A percentile compares a stretch with the other conserved stretches of the same genome.
phyloP scores from a whole-genome alignment of 2,888 invertebrate genomes.

The Drosophila quinaria region DNA sequence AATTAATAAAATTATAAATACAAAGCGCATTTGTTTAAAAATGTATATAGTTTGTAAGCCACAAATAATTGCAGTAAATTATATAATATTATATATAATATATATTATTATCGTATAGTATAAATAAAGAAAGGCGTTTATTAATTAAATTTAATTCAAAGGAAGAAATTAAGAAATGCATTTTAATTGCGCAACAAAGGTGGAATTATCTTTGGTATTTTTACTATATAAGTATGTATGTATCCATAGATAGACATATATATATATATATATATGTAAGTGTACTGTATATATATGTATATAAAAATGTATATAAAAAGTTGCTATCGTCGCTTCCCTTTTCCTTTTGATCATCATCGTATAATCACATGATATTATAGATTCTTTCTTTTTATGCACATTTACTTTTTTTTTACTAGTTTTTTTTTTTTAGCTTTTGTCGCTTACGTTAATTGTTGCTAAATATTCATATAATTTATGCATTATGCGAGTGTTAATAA shows the following conservation, averaged over 20 bases:
- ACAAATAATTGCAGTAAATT: conserved; percentile 69
- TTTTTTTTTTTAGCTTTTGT: conserved; percentile 49
- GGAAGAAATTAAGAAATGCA: conserved; percentile 77
- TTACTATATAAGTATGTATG: conserved; percentile 67
- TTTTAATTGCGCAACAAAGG: conserved; percentile 80
- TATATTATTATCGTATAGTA: conserved; percentile 52
- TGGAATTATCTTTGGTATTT: conserved; percentile 81
- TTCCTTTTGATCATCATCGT: conserved; percentile 46
- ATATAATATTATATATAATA: conserved; percentile 32
- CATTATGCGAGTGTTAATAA: conserved; percentile 61
- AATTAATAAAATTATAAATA: conserved; percentile 45
- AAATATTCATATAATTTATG: conserved; percentile 57
- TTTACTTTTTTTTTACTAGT: conserved; percentile 47
- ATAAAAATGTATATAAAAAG: conserved; percentile 65
- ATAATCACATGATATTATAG: conserved; percentile 74
- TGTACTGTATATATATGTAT: conserved; percentile 22
- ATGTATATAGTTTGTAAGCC: conserved; percentile 76
- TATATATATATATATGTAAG: conserved; percentile 34
- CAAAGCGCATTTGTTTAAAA: conserved; percentile 83
- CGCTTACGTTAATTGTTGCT: conserved; percentile 67
- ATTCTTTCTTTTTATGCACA: conserved; percentile 62
- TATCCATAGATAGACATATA: conserved; percentile 45
- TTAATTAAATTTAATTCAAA: conserved; percentile 71
- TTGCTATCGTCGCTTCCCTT: conserved; percentile 48
- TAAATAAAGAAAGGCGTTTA: conserved; percentile 77